Percentiles rank a stretch among this genome's conserved stretches.
phyloP scores from a whole-genome alignment of 2,888 invertebrate genomes.

The Stenotaenia linearis region DNA sequence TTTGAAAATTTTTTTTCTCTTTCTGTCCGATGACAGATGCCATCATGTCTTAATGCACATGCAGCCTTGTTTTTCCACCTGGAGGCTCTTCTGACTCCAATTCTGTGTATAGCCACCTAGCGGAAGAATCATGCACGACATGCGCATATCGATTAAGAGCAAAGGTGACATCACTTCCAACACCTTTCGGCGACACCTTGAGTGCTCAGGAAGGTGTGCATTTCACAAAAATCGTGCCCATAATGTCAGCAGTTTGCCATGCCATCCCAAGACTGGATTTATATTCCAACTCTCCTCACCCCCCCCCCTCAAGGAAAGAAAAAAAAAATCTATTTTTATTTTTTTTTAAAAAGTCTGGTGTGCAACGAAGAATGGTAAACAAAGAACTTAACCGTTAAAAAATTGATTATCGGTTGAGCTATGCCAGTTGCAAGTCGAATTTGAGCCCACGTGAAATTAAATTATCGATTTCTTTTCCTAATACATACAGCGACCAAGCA shows the following conservation, averaged over 20 bases:
- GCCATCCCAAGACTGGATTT: too few species aligned
- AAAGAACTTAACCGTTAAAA: neutral
- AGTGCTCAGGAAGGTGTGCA: conserved; percentile 1
- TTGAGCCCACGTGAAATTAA: neutral
- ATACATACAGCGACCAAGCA: neutral
- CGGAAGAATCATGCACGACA: neutral
- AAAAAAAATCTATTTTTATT: too few species aligned
- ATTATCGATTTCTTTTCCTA: neutral
- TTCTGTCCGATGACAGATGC: neutral
- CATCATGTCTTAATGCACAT: neutral
- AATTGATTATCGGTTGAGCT: neutral
- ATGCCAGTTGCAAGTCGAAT: neutral
- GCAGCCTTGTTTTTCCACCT: neutral
- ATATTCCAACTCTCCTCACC: too few species aligned
- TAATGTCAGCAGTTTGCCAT: neutral
- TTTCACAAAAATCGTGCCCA: neutral
- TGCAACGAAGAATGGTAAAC: too few species aligned
- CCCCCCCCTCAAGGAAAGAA: too few species aligned
- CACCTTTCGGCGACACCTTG: neutral
- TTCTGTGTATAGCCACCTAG: neutral
- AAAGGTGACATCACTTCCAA: conserved; percentile 11
- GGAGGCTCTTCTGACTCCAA: neutral
- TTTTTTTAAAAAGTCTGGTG: too few species aligned
- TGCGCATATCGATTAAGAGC: conserved; percentile 1
- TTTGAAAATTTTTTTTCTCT: neutral